A percentile compares a stretch with the other conserved stretches of the same genome.
Conservation (phyloP, 1,140 invertebrate species). For the Odontomachus brunneus region DNA sequence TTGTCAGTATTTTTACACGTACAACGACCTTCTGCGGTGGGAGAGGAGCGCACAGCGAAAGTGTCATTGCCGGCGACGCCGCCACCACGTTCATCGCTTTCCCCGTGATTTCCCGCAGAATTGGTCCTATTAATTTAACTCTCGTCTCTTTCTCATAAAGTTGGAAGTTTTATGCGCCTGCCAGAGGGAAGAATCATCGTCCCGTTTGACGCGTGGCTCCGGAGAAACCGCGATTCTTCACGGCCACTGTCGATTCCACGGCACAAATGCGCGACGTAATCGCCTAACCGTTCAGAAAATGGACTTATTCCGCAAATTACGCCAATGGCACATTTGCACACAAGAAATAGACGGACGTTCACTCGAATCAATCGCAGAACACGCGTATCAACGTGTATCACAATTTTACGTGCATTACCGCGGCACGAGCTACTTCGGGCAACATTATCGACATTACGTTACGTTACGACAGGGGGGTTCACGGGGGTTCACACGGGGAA, state of each 20-base stretch:
- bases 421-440: too few relatives aligned
- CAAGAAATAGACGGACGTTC: background rate
- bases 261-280: background rate
- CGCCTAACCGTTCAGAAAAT: conserved; percentile 5
- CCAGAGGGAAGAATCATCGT: background rate
- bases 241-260: background rate
- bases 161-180: background rate
- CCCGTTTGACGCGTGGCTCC: background rate
- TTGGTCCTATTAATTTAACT: conserved; percentile 51
- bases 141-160: conserved; percentile 52
- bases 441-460: background rate
- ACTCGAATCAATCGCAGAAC: background rate
- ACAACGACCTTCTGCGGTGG: conserved; percentile 68
- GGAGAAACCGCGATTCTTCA: conserved; percentile 36
- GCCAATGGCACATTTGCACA: background rate
- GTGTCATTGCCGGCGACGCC: conserved; percentile 67
- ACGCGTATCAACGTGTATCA: background rate
- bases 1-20: conserved; percentile 71
- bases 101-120: conserved; percentile 56
- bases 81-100: conserved; percentile 60
- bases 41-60: conserved; percentile 62
- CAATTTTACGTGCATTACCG: too few relatives aligned
- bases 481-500: background rate
- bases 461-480: background rate
- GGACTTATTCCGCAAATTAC: conserved; percentile 20